These are phyloP conservation scores for Balaeniceps rex DNA, from an alignment of 2,113 vertebrate genomes.

Conservation along the genomic window DNA sequence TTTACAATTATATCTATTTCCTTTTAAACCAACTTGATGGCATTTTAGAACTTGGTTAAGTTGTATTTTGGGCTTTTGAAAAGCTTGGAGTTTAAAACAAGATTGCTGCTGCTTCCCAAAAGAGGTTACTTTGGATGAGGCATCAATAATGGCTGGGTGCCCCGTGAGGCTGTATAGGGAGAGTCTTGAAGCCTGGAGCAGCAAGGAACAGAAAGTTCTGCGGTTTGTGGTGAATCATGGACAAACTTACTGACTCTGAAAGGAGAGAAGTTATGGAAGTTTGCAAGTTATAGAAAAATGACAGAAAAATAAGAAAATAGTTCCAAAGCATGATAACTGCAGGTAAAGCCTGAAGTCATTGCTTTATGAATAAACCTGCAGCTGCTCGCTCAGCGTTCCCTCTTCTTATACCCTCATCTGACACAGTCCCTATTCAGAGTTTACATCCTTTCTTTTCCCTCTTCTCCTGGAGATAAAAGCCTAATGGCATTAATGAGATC, in stretches of 20 bases:
- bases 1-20: background rate
- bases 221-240: background rate
- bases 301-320: background rate
- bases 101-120: background rate
- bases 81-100: background rate
- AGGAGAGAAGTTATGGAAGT: background rate
- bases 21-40: background rate
- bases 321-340: background rate
- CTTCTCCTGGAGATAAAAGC: background rate
- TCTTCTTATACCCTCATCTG: background rate
- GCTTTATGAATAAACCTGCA: background rate
- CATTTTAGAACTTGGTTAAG: background rate
- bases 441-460: background rate
- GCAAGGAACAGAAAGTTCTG: background rate
- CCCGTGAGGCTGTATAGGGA: background rate
- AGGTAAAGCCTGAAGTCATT: background rate
- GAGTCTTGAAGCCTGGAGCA: background rate
- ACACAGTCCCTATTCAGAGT: background rate
- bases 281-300: background rate
- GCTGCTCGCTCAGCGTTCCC: accelerated
- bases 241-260: background rate
- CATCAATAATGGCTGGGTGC: background rate
- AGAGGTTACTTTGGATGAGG: background rate
- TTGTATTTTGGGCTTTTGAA: background rate
- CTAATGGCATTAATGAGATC: background rate